Conservation (phyloP, 2,113 vertebrate species). For the Peromyscus maniculatus region DNA sequence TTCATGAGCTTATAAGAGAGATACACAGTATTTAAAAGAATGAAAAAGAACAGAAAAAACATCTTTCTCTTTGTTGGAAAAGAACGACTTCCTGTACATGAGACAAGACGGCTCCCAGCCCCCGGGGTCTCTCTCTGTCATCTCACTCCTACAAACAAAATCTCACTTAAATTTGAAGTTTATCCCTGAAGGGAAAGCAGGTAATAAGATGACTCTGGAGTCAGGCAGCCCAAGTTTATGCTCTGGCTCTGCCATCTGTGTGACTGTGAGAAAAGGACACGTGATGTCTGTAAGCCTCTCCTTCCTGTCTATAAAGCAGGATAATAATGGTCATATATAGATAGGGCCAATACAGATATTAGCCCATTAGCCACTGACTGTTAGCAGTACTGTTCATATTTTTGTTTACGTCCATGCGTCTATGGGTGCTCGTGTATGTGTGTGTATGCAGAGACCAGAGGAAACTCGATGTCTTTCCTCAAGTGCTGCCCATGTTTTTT, state of each 20-base stretch:
- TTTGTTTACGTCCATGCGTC: background rate
- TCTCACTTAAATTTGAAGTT: background rate
- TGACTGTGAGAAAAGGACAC: background rate
- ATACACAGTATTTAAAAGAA: conserved; percentile 7
- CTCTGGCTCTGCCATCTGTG: background rate
- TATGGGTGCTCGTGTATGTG: background rate
- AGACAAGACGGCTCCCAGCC: background rate
- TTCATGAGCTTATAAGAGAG: background rate
- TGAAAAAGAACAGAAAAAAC: background rate
- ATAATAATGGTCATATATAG: background rate
- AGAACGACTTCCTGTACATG: background rate
- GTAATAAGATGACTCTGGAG: background rate
- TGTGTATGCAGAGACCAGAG: background rate
- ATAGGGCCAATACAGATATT: background rate
- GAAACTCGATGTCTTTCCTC: background rate
- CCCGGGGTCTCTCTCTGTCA: background rate
- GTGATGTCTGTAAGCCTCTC: background rate
- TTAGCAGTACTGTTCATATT: background rate
- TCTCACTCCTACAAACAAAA: background rate
- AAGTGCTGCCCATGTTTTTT: background rate
- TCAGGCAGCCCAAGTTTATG: background rate
- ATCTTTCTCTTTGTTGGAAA: background rate
- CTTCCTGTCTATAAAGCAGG: background rate
- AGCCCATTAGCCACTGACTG: background rate
- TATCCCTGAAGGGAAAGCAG: background rate